phyloP scores from a whole-genome alignment of 2,888 invertebrate species.

The Halictus ligatus region DNA sequence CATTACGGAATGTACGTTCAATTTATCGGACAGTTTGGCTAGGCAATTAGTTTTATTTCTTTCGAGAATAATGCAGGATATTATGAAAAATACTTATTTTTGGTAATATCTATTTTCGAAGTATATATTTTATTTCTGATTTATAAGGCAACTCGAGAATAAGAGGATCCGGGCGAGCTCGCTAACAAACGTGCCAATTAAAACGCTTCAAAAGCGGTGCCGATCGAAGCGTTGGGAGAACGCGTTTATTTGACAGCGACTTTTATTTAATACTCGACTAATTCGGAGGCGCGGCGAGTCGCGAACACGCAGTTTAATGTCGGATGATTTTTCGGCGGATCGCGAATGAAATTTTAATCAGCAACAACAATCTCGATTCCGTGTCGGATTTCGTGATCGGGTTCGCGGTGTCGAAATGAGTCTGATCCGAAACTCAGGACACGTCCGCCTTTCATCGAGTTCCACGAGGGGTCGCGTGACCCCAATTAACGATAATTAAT shows the following conservation, averaged over 20 bases:
- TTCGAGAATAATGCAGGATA: no score
- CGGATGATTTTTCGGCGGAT: neutral
- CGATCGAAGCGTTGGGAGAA: neutral
- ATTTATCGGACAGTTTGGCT: no score
- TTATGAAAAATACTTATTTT: no score
- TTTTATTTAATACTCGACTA: neutral
- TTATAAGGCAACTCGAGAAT: no score
- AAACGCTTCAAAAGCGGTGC: no score
- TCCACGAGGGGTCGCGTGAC: conserved; percentile 17
- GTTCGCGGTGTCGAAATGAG: neutral
- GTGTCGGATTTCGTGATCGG: neutral
- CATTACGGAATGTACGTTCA: no score
- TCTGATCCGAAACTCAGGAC: neutral
- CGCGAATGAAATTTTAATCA: neutral
- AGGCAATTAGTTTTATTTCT: no score
- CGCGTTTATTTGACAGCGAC: neutral
- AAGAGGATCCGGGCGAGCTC: neutral
- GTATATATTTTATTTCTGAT: no score
- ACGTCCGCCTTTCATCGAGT: conserved; percentile 8
- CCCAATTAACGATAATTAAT: conserved; percentile 62
- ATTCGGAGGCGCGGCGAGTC: neutral
- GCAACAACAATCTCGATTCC: neutral
- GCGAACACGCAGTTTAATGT: neutral
- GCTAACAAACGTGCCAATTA: neutral
- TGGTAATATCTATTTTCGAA: no score